Base-by-base conservation (phyloP, 2,797 vertebrate genomes). In the Argya squamiceps region DNA sequence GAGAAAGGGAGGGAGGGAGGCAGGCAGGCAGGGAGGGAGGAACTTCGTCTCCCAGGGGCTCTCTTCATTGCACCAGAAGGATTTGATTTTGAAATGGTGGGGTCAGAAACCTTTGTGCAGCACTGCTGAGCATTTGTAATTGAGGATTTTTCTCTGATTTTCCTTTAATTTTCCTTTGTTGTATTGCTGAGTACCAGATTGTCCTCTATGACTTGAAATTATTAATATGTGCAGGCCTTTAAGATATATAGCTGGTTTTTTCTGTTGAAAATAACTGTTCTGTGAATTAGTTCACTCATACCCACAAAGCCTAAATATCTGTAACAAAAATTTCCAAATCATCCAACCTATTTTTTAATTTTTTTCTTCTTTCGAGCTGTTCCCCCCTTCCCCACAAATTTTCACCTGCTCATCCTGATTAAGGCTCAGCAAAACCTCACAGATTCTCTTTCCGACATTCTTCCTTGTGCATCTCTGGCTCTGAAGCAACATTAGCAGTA, bases 1-100 rank as follows among this genome's bases (percentile, higher is more conserved):
- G 10, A 47, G 16, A 60, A 36, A 60, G 41, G 30, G 17, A 64
- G 22, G 41, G 41, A 41, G 15, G 53, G 9, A 49, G 17, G 5
- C 4, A 52, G 22, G 41, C 17, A 41, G 15, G 53, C 7, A 49
- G 17, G 5, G 3, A 52, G 23, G 37, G 19, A 62, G 9, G 39
- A 86, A 15, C 23, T 60, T 34, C 1, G 3, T 32, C 50, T 62
- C 52, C 39, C 20, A 36, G 23, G 9, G 15, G 3, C 11, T 65
- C 14, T 60, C 29, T 8, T 30, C n/a, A 6, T 74, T 76, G n/a
- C 14, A 34, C 19, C 59, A 36, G 36, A 12, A 69, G 55, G 50
- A 32, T 1, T 0, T 43, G 29, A 11, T 20, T 64, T 32, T 41
- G 63, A 80, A 91, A 49, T 1, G 0, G 30, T 4, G 8, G 43